These are phyloP conservation scores for Oscheius onirici DNA, from an alignment of 2,888 invertebrate species.

Conservation along the genomic window DNA sequence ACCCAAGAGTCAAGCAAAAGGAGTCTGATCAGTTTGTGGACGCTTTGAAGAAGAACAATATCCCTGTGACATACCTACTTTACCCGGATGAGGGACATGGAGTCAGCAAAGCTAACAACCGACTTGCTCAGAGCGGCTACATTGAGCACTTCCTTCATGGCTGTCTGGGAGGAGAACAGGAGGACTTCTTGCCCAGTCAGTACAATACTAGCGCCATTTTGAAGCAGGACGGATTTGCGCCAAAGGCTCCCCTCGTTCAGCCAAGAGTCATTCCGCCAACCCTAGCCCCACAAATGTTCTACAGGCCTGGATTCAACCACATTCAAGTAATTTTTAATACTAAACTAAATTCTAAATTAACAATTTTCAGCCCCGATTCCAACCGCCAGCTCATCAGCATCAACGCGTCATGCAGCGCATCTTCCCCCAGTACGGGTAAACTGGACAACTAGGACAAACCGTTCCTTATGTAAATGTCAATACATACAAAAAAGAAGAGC, in stretches of 20 bases:
- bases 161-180: slow-evolving; percentile 62
- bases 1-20: slow-evolving; percentile 68
- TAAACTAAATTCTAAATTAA: no score
- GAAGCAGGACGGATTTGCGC: slow-evolving; percentile 36
- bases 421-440: slow-evolving; percentile 32
- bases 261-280: slow-evolving; percentile 36
- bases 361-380: slow-evolving; percentile 10
- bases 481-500: background rate
- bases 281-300: slow-evolving; percentile 52
- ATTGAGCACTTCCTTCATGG: slow-evolving; percentile 67
- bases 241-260: background rate
- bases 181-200: slow-evolving; percentile 63
- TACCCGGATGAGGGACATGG: slow-evolving; percentile 71
- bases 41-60: slow-evolving; percentile 64
- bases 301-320: slow-evolving; percentile 38
- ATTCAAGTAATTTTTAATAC: slow-evolving; percentile 10
- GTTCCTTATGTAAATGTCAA: slow-evolving; percentile 8
- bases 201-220: slow-evolving; percentile 69
- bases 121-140: slow-evolving; percentile 66
- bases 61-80: slow-evolving; percentile 69
- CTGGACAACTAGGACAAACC: no score
- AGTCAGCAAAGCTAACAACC: slow-evolving; percentile 56
- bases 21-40: slow-evolving; percentile 70
- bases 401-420: slow-evolving; percentile 21
- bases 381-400: slow-evolving; percentile 1